phyloP scores from a whole-genome alignment of 2,113 vertebrate species.

The Charadrius vociferus region DNA sequence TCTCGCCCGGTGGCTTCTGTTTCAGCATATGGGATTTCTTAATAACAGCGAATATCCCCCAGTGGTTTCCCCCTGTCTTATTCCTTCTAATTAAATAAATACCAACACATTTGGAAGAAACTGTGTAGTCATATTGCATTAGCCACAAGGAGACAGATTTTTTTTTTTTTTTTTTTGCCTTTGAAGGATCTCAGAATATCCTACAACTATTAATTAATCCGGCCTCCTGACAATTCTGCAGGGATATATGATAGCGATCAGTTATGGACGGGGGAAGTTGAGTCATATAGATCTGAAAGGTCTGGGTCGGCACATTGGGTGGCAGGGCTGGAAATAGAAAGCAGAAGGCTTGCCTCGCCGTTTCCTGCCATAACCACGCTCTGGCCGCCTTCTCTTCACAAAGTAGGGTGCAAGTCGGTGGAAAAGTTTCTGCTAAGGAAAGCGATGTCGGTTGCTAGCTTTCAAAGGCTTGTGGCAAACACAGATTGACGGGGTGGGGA shows the following conservation, averaged over 20 bases:
- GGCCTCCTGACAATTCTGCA: not conserved
- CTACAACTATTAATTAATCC: not conserved
- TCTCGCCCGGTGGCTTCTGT: conserved; percentile 1
- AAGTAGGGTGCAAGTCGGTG: not conserved
- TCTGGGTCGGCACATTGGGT: not conserved
- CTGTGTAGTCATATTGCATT: not conserved
- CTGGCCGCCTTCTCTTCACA: not conserved
- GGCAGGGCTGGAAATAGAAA: not conserved
- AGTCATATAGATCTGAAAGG: not conserved
- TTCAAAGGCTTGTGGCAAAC: conserved; percentile 29
- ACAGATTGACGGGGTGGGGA: conserved; percentile 20
- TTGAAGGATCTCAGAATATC: not conserved
- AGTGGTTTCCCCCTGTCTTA: not conserved
- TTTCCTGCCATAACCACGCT: not conserved
- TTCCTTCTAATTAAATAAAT: conserved; percentile 51
- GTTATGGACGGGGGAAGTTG: not conserved
- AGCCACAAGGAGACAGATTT: not conserved
- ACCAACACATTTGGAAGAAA: conserved; percentile 15
- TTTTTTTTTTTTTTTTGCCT: not conserved
- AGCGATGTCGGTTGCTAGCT: not conserved
- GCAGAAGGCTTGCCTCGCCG: not conserved
- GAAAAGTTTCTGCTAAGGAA: not conserved
- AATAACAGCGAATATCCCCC: not conserved
- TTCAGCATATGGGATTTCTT: not conserved
- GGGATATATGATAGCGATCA: not conserved